phyloP scores from a whole-genome alignment of 2,888 invertebrate genomes.

The Phorcus lineatus region DNA sequence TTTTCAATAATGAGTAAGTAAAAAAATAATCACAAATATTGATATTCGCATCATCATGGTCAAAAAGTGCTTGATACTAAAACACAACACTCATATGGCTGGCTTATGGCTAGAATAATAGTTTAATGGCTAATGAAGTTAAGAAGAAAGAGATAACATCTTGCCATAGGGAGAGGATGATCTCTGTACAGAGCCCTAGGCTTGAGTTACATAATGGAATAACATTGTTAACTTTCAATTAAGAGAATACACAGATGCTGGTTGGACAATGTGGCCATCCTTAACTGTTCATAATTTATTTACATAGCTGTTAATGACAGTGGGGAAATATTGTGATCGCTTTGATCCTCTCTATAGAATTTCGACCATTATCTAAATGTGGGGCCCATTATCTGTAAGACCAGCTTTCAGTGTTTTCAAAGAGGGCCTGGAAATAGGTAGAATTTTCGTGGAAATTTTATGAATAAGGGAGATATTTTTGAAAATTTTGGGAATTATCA shows the following conservation, averaged over 20 bases:
- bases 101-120: neutral
- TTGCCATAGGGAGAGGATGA: neutral
- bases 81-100: neutral
- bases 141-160: neutral
- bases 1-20: neutral
- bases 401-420: no score
- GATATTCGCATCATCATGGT: neutral
- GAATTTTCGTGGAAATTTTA: no score
- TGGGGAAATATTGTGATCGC: neutral
- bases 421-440: no score
- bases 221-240: constrained; percentile 6
- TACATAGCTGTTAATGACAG: neutral
- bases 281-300: neutral
- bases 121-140: neutral
- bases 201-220: constrained; percentile 1
- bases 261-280: no score
- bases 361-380: neutral
- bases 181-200: neutral
- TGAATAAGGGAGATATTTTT: no score
- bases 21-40: neutral
- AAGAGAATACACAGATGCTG: neutral
- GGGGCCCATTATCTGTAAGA: no score
- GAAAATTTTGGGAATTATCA: no score
- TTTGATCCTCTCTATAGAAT: neutral
- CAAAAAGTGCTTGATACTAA: neutral